Percentiles rank a stretch among this genome's conserved stretches.
These are phyloP conservation scores for Tadarida brasiliensis DNA, from an alignment of 2,797 vertebrate species.

Conservation along the genomic window DNA sequence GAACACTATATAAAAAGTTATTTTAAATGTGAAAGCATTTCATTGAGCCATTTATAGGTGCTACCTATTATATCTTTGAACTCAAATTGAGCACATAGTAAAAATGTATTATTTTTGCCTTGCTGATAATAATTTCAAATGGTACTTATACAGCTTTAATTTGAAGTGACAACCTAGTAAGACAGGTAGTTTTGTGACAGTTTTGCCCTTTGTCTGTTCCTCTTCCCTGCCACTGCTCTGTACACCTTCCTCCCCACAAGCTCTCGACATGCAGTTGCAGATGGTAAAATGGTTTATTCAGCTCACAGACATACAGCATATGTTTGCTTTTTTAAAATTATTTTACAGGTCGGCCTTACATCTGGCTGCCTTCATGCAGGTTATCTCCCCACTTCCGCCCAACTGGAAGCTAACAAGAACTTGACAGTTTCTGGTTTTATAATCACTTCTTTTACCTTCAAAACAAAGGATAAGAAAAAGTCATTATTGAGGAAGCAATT, in stretches of 20 bases:
- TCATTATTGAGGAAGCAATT: neutral
- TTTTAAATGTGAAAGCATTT: constrained; percentile 52
- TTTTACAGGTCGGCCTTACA: neutral
- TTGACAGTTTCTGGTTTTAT: neutral
- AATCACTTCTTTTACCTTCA: constrained; percentile 18
- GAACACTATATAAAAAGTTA: constrained; percentile 34
- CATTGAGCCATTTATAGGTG: neutral
- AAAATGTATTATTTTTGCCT: neutral
- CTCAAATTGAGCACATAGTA: neutral
- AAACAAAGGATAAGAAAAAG: neutral
- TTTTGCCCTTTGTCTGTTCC: neutral
- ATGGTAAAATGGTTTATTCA: neutral
- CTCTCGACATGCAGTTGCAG: neutral
- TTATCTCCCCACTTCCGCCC: neutral
- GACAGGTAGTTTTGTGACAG: neutral
- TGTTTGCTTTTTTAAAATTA: neutral
- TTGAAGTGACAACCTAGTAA: neutral
- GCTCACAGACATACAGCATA: neutral
- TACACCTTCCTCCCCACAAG: neutral
- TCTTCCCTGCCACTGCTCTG: neutral
- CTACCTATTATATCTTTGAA: neutral
- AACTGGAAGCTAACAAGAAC: neutral
- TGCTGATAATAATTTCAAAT: constrained; percentile 18
- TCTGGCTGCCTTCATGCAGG: neutral
- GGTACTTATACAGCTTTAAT: neutral